phyloP scores from a whole-genome alignment of 2,113 vertebrate species.

The Anhinga rufa region DNA sequence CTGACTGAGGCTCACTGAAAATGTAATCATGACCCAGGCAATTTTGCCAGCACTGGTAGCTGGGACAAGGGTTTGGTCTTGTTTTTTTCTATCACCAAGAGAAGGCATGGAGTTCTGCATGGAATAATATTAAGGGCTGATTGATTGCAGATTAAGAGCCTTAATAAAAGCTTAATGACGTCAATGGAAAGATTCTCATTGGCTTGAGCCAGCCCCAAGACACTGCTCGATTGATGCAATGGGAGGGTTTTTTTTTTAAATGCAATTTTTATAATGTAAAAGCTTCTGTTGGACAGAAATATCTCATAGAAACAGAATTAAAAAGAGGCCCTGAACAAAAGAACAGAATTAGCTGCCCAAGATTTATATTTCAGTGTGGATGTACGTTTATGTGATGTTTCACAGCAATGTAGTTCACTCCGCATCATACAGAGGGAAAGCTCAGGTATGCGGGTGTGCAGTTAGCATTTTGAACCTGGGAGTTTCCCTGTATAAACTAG shows the following conservation, averaged over 20 bases:
- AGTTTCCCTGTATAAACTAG: neutral
- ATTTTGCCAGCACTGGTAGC: neutral
- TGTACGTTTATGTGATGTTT: neutral
- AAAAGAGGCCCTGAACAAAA: neutral
- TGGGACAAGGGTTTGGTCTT: neutral
- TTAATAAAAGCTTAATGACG: constrained; percentile 53
- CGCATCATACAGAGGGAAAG: neutral
- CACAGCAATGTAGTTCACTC: neutral
- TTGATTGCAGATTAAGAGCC: constrained; percentile 50
- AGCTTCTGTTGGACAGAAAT: constrained; percentile 1
- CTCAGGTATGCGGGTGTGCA: neutral
- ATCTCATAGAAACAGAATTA: neutral
- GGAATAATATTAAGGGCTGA: constrained; percentile 22
- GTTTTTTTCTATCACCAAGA: neutral
- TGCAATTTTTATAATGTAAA: constrained; percentile 2
- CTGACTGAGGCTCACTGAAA: neutral
- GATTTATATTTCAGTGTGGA: neutral
- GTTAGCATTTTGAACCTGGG: neutral
- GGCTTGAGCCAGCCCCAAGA: constrained; percentile 27
- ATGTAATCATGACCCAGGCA: neutral
- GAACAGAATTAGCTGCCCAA: neutral
- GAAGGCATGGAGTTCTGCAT: neutral
- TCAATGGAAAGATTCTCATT: constrained; percentile 47
- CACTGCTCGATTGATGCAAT: neutral
- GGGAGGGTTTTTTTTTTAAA: neutral